Conservation (phyloP, 2,888 invertebrate genomes). For the Alloscopus bannaensis region DNA sequence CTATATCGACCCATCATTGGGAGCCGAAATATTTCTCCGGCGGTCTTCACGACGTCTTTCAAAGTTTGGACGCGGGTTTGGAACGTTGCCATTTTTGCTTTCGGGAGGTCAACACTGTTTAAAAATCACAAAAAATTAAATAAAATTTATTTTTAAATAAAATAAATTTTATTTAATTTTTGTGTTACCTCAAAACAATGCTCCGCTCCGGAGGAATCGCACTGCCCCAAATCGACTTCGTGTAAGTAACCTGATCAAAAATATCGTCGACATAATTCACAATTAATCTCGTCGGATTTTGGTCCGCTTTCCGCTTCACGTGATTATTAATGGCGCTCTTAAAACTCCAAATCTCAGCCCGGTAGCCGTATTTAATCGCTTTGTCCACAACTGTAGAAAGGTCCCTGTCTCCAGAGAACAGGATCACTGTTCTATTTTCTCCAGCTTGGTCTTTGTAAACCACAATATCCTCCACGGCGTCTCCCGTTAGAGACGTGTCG, state of each 20-base stretch:
- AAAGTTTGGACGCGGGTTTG: conserved; percentile 15
- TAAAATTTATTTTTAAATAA: not conserved
- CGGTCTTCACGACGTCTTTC: conserved; percentile 29
- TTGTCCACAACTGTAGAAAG: conserved; percentile 60
- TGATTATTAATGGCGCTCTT: conserved; percentile 54
- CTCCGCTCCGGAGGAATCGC: conserved; percentile 58
- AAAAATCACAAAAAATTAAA: too few species aligned
- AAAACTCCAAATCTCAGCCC: conserved; percentile 67
- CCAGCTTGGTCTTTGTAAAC: conserved; percentile 36
- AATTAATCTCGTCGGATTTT: conserved; percentile 25
- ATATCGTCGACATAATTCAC: conserved; percentile 54
- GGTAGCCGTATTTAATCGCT: conserved; percentile 60
- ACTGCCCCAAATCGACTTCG: conserved; percentile 50
- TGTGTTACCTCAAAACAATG: conserved; percentile 39
- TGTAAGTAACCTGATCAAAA: conserved; percentile 61
- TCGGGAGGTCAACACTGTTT: too few species aligned
- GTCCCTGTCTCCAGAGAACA: conserved; percentile 67
- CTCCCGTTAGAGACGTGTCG: conserved; percentile 62
- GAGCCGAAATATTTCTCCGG: conserved; percentile 43
- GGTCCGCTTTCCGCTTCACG: conserved; percentile 29
- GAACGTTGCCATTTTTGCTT: too few species aligned
- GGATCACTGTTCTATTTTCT: conserved; percentile 49
- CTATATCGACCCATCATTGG: conserved; percentile 58
- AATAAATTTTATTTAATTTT: not conserved
- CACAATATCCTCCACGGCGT: conserved; percentile 65